Percentiles rank a stretch among this genome's conserved stretches.
phyloP scores from a whole-genome alignment of 2,797 vertebrate species.

The Epinephelus coioides region DNA sequence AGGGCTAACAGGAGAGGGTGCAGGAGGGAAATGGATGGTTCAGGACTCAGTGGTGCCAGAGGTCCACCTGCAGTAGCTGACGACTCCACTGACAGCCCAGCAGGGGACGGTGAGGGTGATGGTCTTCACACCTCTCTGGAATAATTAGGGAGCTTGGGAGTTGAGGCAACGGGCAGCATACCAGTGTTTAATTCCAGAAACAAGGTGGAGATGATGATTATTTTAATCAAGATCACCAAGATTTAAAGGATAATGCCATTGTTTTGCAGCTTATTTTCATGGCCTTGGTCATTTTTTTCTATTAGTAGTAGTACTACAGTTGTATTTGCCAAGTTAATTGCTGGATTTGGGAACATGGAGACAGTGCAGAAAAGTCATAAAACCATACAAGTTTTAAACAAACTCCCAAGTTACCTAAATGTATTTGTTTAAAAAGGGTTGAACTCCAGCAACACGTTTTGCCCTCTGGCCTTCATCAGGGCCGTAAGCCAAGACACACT shows the following conservation, averaged over 20 bases:
- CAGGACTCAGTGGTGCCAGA: constrained; percentile 39
- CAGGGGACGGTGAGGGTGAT: constrained; percentile 37
- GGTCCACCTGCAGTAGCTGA: constrained; percentile 66
- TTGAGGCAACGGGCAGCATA: constrained; percentile 28
- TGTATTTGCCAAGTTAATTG: not conserved
- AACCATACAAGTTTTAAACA: too few species aligned
- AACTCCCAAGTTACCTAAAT: too few species aligned
- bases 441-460: too few species aligned
- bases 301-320: not conserved
- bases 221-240: not conserved
- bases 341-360: too few species aligned
- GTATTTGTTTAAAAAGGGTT: too few species aligned
- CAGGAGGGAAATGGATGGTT: constrained; percentile 24
- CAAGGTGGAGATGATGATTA: not conserved
- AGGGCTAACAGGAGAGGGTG: constrained; percentile 10
- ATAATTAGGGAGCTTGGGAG: constrained; percentile 49
- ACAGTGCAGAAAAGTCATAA: too few species aligned
- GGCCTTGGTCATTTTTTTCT: not conserved
- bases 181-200: not conserved
- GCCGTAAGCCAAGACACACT: too few species aligned
- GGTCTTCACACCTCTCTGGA: constrained; percentile 62
- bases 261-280: not conserved
- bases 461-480: too few species aligned
- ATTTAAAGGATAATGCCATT: not conserved
- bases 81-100: constrained; percentile 52